Base-by-base conservation (phyloP, 2,797 vertebrate species). In the Enteromius treurensis region DNA sequence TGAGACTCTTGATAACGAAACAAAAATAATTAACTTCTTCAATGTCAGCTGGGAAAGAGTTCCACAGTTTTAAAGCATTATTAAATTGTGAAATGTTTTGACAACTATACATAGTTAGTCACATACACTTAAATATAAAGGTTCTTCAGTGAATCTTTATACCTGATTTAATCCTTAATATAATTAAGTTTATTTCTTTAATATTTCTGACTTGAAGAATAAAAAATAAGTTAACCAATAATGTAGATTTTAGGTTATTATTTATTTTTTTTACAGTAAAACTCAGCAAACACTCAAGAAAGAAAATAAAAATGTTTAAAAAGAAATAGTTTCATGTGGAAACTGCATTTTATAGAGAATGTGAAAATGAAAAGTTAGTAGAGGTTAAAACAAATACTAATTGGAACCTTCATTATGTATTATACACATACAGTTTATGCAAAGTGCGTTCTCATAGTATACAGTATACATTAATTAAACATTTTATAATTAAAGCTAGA, bases 311-410 rank as follows among this genome's bases (percentile, higher is more conserved):
- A 73, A 73, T 32, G 23, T 70, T 45, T 45, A 70, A 5, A 47
- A 17, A 79, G 70, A 68, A 64, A 42, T 17, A 0, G 17, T 5
- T 67, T 79, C 14, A 51, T 51, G 17, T 13, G 49, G 32, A n/a
- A 55, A 23, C 17, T 51, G 26, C 2, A 49, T 51, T 53, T 79
- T 26, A 47, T 26, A 78, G 23, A 34, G 13, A 45, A 74, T 74
- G 49, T 64, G 2, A 40, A 26, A 47, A 21, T 37, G 4, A 51
- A 71, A 29, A 49, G 17, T 19, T 51, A 21, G 17, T 21, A 47
- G 9, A 73, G 32, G 11, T 49, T 19, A 51, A 79, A 84, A 68
- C 70, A 73, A 42, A 10, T 58, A 23, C 73, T 40, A 23, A 60
- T 26, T 76, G 73, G 13, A 58, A 60, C 14, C n/a, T 19, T 76